These are phyloP conservation scores for Clunio marinus DNA, from an alignment of 2,888 invertebrate genomes.

Conservation along the genomic window DNA sequence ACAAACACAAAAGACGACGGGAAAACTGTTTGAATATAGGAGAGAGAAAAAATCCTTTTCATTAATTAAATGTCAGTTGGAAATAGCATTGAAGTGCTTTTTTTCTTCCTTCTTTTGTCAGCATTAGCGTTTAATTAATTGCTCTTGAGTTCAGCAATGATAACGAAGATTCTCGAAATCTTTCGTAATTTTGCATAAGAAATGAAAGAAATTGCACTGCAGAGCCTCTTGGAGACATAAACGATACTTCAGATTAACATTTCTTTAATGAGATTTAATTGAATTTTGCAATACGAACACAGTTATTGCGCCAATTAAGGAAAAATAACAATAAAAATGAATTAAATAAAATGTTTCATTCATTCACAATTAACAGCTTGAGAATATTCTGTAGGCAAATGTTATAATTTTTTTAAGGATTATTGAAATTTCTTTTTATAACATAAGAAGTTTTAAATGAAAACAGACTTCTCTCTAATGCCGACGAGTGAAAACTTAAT, in stretches of 20 bases:
- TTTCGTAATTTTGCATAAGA: not conserved
- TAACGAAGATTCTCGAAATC: conserved; percentile 8
- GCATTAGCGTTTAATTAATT: conserved; percentile 38
- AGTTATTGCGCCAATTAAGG: not conserved
- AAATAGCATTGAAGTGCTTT: conserved; percentile 28
- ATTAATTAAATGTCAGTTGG: conserved; percentile 39
- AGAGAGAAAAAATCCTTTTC: conserved; percentile 33
- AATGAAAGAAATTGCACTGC: not conserved
- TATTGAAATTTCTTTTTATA: too few species aligned
- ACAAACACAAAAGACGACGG: not conserved
- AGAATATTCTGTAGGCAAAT: too few species aligned
- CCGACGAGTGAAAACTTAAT: too few species aligned
- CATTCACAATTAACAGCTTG: too few species aligned
- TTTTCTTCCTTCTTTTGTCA: conserved; percentile 29
- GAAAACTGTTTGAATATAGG: not conserved
- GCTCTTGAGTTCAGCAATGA: conserved; percentile 13
- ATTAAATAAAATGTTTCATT: too few species aligned
- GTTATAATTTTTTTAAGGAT: too few species aligned
- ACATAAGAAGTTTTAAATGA: too few species aligned
- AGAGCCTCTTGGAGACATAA: conserved; percentile 2
- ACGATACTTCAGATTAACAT: not conserved
- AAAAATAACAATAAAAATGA: too few species aligned
- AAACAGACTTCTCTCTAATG: too few species aligned
- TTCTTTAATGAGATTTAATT: conserved; percentile 5
- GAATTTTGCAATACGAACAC: not conserved